Evolutionary conservation across 2,888 invertebrate species (phyloP).

Genomic region (Xestoiulus laeticollis): DNA sequence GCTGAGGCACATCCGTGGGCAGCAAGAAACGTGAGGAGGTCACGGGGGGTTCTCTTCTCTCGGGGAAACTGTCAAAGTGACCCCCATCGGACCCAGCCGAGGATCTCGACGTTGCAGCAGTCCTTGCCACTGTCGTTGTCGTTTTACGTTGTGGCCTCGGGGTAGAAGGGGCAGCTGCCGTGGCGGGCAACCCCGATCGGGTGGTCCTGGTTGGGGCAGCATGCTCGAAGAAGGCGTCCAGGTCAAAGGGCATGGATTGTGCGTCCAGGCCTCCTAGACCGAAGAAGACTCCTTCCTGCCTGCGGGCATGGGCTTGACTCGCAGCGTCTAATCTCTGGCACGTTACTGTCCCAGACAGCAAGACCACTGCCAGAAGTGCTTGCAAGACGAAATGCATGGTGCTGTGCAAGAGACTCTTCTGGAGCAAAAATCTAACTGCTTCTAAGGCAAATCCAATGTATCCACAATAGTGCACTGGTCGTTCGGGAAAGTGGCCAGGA

Average conservation of each 20-base stretch:
- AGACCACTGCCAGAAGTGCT: background rate
- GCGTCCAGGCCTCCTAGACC: constrained; percentile 51
- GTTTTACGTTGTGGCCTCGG: background rate
- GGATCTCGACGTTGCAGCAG: constrained; percentile 31
- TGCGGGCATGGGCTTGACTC: constrained; percentile 44
- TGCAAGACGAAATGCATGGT: background rate
- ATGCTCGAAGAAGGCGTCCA: constrained; percentile 53
- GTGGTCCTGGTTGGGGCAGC: constrained; percentile 51
- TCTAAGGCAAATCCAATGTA: background rate
- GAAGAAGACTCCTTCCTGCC: constrained; percentile 53
- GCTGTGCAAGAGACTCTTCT: background rate
- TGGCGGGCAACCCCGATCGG: background rate
- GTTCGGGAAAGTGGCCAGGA: constrained; percentile 10
- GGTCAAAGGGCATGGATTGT: constrained; percentile 49
- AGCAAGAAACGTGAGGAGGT: background rate
- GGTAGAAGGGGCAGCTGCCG: constrained; percentile 18
- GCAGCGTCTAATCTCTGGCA: background rate
- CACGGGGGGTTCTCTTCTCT: background rate
- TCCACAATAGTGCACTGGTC: constrained; percentile 1
- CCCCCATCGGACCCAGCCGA: constrained; percentile 29
- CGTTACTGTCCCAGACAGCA: background rate
- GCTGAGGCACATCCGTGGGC: constrained; percentile 30
- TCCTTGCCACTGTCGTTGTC: background rate
- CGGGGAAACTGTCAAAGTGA: constrained; percentile 44
- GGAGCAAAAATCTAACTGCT: background rate